Evolutionary conservation across 2,888 invertebrate genomes (phyloP), one percentile per base, ranked within the genome.

Genomic region (Xiphydria camelus): DNA sequence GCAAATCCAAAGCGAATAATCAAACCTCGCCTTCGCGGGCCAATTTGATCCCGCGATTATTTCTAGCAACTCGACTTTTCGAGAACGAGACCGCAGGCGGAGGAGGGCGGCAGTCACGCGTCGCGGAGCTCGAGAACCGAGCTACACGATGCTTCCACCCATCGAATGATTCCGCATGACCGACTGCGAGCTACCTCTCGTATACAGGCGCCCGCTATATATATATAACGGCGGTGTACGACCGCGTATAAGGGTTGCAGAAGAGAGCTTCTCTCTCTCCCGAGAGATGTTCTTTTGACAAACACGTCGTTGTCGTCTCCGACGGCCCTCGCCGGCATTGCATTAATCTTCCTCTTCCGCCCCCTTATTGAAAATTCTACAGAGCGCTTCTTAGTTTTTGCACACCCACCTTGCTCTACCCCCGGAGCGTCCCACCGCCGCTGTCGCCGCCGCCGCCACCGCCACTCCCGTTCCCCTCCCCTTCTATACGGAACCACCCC

Each of bases 281-380:
- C 66, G 45, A 53, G 65, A 65, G 68, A 67, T 66, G 67, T 66
- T 65, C 68, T 66, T 68, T 68, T 68, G 67, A 68, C 68, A 64
- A 49, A 41, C 47, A 40, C 48, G 60, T 64, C 63, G 65, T 64
- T 68, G 67, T 68, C 65, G 68, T 66, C 65, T 59, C 59, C 62
- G 59, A 62, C 61, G 61, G 61, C 62, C 63, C 61, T 61, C 58
- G 60, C 57, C 61, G 64, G 63, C 68, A 62, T 68, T 68, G 66
- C 67, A 68, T 68, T 68, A 68, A 68, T 68, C 68, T 68, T 64
- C 64, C 61, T 64, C 65, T 68, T 64, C 62, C 60, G 57, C 46
- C 38, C 50, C 64, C 66, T 68, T 68, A 68, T 68, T 68, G 68
- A 68, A 68, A 68, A 68, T 66, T 68, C 67, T 68, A 64, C 65